Evolutionary conservation across 2,797 vertebrate species (phyloP), one percentile per base, ranked within the genome.

Genomic region (Phyllotis vaccarum): DNA sequence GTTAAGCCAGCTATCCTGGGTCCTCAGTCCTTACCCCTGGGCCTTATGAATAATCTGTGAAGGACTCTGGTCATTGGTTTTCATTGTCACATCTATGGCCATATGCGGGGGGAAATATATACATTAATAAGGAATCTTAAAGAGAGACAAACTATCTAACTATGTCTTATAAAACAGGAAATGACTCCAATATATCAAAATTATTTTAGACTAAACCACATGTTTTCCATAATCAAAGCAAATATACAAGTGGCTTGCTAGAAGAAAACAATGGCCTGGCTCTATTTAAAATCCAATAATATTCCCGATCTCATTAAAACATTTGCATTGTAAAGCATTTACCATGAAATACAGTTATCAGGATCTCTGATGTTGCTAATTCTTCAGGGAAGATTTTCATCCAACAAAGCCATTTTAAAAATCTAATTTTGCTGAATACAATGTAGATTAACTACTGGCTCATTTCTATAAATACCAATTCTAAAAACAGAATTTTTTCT

Each of bases 401-500:
- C 93, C 90, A 92, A 85, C 78, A 96, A 66, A 91, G 76, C 46
- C 86, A 93, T 68, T 87, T 87, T 91, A 60, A 90, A 91, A 86
- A 93, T 91, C 82, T 58, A 89, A 93, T 96, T 92, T 91, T 58
- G 13, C 86, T 66, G 58, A 92, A 87, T 70, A 83, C 86, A 96
- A 94, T 92, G 95, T 16, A 96, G 88, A 97, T 93, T 93, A 96
- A 89, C 89, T 89, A 64, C 70, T 89, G 90, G 80, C 75, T 94
- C n/a, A 24, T 90, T 90, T 80, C 97, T 89, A 92, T 93, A 97
- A 97, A 96, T 96, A 95, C 64, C 16, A 1, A 70, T 90, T 89
- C 86, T 40, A 89, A 89, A 97, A 97, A 93, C 92, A 95, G 95
- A 95, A 91, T 75, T 83, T 94, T 96, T 91, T 70, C 76, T 91